A percentile compares a stretch with the other conserved stretches of the same genome.
phyloP scores from a whole-genome alignment of 2,113 vertebrate species.

The Menidia beryllina region DNA sequence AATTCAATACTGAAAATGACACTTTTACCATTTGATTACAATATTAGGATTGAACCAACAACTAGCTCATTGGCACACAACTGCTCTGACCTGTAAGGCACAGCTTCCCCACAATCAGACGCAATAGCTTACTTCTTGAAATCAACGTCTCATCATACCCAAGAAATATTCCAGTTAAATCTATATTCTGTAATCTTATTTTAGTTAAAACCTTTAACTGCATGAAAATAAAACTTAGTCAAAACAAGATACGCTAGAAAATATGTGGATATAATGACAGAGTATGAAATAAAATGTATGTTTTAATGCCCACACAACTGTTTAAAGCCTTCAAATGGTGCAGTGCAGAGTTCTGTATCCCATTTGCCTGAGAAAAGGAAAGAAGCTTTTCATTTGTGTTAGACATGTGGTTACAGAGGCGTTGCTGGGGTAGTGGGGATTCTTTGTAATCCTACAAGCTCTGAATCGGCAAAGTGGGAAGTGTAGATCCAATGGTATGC shows the following conservation, averaged over 20 bases:
- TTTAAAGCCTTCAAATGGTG: neutral
- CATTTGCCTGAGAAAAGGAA: conserved; percentile 3
- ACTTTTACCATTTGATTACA: too few relatives aligned
- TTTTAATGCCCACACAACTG: neutral
- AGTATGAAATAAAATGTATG: neutral
- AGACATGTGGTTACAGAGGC: conserved; percentile 11
- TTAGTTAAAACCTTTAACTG: neutral
- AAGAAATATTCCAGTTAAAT: neutral
- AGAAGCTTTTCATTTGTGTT: conserved; percentile 20
- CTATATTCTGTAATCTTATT: neutral
- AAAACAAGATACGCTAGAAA: neutral
- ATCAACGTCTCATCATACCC: neutral
- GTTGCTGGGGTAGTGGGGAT: conserved; percentile 5
- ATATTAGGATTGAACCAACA: too few relatives aligned
- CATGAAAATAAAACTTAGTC: neutral
- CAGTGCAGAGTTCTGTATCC: conserved; percentile 1
- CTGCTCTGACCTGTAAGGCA: too few relatives aligned
- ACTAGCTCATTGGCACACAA: too few relatives aligned
- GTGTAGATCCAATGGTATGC: conserved; percentile 5
- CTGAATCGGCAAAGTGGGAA: conserved; percentile 7
- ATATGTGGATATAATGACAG: neutral
- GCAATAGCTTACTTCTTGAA: neutral
- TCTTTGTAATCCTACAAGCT: conserved; percentile 37
- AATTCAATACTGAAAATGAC: too few relatives aligned
- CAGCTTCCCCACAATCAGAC: too few relatives aligned